Evolutionary conservation across 2,888 invertebrate genomes (phyloP).

Genomic region (Bellardia bayeri): DNA sequence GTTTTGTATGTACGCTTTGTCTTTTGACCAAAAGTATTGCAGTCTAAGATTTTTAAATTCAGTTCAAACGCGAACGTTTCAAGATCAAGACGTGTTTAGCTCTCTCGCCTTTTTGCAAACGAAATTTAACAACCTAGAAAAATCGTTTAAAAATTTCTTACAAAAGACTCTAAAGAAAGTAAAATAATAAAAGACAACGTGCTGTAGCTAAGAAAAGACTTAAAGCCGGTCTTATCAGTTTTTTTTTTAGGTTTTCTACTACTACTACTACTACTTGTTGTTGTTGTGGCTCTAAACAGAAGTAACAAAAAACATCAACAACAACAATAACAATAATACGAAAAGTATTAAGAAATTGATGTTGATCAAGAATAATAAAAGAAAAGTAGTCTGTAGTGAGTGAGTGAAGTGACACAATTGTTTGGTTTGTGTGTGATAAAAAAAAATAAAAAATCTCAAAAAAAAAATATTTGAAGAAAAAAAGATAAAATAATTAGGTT

Average conservation of each 20-base stretch:
- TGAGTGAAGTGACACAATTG: slow-evolving; percentile 47
- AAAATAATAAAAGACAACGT: not conserved
- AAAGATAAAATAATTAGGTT: slow-evolving; percentile 41
- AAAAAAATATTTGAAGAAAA: slow-evolving; percentile 1
- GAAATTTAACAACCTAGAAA: not conserved
- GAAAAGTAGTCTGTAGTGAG: slow-evolving; percentile 46
- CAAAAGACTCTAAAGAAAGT: no score
- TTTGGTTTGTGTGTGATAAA: slow-evolving; percentile 22
- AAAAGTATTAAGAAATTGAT: slow-evolving; percentile 56
- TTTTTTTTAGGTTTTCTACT: slow-evolving; percentile 18
- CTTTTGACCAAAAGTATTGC: slow-evolving; percentile 81
- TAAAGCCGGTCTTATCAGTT: slow-evolving; percentile 66
- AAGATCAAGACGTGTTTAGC: slow-evolving; percentile 81
- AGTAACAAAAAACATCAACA: slow-evolving; percentile 22
- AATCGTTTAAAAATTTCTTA: no score
- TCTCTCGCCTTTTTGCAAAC: not conserved
- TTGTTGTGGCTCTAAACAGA: slow-evolving; percentile 10
- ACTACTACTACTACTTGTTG: not conserved
- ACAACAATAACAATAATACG: not conserved
- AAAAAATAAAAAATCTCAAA: not conserved
- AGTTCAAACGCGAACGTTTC: slow-evolving; percentile 83
- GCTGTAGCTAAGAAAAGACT: slow-evolving; percentile 24
- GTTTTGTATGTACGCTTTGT: slow-evolving; percentile 34
- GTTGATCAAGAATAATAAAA: slow-evolving; percentile 59
- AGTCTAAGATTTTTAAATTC: slow-evolving; percentile 80